These are phyloP conservation scores for Vanessa tameamea DNA, from an alignment of 1,140 invertebrate species.

Conservation along the genomic window DNA sequence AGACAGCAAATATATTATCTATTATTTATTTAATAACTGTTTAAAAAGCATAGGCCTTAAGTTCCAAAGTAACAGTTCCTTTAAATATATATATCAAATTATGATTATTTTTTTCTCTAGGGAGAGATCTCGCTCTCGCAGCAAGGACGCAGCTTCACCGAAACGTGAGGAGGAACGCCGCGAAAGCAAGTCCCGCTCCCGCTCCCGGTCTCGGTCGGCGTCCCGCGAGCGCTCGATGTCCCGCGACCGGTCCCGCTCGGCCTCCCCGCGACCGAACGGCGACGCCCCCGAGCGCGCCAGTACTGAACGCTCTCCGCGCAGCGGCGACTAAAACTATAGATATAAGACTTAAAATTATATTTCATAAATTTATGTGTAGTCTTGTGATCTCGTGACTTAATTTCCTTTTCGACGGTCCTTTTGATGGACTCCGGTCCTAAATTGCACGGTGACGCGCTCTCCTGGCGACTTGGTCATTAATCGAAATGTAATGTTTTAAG, in stretches of 20 bases:
- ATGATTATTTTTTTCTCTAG: conserved; percentile 41
- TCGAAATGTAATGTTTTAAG: background rate
- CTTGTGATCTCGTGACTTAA: conserved; percentile 34
- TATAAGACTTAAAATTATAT: conserved; percentile 12
- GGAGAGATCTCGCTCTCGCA: conserved; percentile 76
- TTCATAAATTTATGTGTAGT: conserved; percentile 18
- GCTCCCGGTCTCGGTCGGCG: conserved; percentile 56
- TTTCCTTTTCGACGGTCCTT: conserved; percentile 4
- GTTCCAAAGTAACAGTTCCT: background rate
- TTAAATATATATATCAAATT: background rate
- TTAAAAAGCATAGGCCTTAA: too few relatives aligned
- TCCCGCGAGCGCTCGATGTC: conserved; percentile 59
- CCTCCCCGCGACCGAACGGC: conserved; percentile 69
- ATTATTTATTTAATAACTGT: too few relatives aligned
- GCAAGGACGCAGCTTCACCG: conserved; percentile 73
- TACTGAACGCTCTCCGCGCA: conserved; percentile 67
- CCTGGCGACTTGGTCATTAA: background rate
- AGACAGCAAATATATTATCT: too few relatives aligned
- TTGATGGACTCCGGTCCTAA: background rate
- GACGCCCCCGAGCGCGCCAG: conserved; percentile 58
- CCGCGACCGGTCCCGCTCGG: conserved; percentile 61
- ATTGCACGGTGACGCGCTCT: background rate
- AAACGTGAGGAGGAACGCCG: conserved; percentile 68
- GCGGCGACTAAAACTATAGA: conserved; percentile 55
- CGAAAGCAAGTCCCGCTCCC: conserved; percentile 66